Base-by-base conservation (phyloP, 2,888 invertebrate genomes). In the Atethmia centrago region DNA sequence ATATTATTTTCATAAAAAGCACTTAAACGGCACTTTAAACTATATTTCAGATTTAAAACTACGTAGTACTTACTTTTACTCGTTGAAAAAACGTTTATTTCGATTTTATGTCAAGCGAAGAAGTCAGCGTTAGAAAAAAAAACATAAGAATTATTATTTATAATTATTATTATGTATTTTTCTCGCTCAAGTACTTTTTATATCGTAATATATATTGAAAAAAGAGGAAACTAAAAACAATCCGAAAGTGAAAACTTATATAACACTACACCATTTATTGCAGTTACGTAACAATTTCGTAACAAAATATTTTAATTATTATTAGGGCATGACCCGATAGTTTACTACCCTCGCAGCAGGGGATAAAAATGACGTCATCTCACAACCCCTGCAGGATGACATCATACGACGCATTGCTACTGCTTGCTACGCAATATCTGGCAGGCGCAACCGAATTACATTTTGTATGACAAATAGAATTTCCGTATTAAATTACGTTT, bases 291-390 rank as follows among this genome's bases (percentile, higher is more conserved):
- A 83, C 72, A 64, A 74, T 71, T 75, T 59, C 58, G 66, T 47
- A 74, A 79, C 71, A 66, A 77, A 78, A 73, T 80, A 75, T 79
- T 84, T 74, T 81, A 84, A 82, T 87, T 82, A 77, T 77, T 68
- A 81, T 82, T 77, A 83, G 90, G 90, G 91, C 90, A 91, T 94
- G 94, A 93, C 93, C 94, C 90, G 89, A 84, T 94, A 92, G 92
- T 94, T 94, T 92, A 95, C 90, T 92, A 91, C 90, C 88, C 90
- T 85, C 86, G 76, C 87, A 75, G 87, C 87, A 90, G 87, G 88
- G 89, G 89, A 79, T 85, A 85, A 85, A 74, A 58, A 84, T 95
- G 94, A 95, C 93, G 93, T 94, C 94, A 94, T 85, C 80, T 49
- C 68, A 69, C 84, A 90, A 87, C 92, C 94, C 93, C 92, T 90